Percentiles rank a stretch among this genome's conserved stretches.
These are phyloP conservation scores for Linyphia triangularis DNA, from an alignment of 2,888 invertebrate genomes.

Conservation along the genomic window DNA sequence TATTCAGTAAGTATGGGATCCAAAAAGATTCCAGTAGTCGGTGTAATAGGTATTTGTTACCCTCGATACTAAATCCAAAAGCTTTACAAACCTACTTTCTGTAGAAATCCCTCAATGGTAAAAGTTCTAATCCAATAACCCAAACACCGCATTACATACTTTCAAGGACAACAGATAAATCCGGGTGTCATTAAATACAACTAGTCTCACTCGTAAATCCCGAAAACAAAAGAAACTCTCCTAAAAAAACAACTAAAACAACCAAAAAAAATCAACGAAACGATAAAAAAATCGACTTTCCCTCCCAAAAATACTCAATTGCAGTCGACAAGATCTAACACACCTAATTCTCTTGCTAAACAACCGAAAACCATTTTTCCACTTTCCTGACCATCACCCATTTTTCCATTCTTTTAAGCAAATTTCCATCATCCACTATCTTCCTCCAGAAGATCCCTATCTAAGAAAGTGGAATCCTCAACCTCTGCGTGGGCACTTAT, in stretches of 20 bases:
- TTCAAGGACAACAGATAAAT: neutral
- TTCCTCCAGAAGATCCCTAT: constrained; percentile 4
- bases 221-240: neutral
- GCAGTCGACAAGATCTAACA: constrained; percentile 42
- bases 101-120: neutral
- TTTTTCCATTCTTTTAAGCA: constrained; percentile 59
- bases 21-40: too few species aligned
- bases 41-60: too few species aligned
- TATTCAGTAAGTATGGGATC: too few species aligned
- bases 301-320: neutral
- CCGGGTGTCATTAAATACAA: neutral
- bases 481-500: constrained; percentile 46
- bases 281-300: too few species aligned
- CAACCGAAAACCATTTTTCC: constrained; percentile 48
- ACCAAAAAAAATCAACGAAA: neutral
- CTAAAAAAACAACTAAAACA: neutral
- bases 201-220: neutral
- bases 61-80: too few species aligned
- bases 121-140: neutral
- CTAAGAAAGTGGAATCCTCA: neutral
- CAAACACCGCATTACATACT: neutral
- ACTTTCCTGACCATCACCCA: constrained; percentile 47
- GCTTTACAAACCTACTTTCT: neutral
- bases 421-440: constrained; percentile 19
- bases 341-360: neutral